A percentile compares a stretch with the other conserved stretches of the same genome.
Evolutionary conservation across 2,888 invertebrate species (phyloP).

Genomic region (Fragum fragum): DNA sequence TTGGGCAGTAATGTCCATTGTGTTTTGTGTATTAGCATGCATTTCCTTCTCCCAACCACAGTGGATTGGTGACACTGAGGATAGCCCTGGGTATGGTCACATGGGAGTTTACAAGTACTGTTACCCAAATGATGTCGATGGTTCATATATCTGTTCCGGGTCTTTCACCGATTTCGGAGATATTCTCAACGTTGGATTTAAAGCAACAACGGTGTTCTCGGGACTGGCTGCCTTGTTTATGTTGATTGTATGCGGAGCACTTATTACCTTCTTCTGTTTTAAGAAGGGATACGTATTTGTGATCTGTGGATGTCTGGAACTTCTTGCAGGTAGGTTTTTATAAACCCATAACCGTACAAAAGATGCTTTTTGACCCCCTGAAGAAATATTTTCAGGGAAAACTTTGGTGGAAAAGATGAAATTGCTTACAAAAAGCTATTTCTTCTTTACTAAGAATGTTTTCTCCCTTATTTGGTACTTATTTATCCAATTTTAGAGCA

Average conservation of each 20-base stretch:
- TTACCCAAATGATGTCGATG: conserved; percentile 62
- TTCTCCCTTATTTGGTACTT: too few relatives aligned
- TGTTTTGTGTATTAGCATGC: conserved; percentile 97
- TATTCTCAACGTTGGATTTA: conserved; percentile 94
- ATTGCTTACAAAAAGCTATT: too few relatives aligned
- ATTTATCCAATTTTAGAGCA: too few relatives aligned
- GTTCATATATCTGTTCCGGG: conserved; percentile 90
- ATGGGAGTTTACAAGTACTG: conserved; percentile 97
- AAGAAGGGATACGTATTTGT: conserved; percentile 96
- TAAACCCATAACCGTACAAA: neutral
- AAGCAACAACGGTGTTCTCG: conserved; percentile 95
- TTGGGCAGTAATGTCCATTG: conserved; percentile 99
- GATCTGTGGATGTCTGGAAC: conserved; percentile 97
- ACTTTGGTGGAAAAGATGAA: too few relatives aligned
- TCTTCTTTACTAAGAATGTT: too few relatives aligned
- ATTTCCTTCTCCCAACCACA: conserved; percentile 96
- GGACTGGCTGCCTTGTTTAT: conserved; percentile 94
- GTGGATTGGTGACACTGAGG: conserved; percentile 86
- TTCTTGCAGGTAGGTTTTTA: conserved; percentile 93
- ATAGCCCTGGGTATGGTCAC: conserved; percentile 91
- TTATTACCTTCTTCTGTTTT: conserved; percentile 97
- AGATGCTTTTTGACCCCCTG: neutral
- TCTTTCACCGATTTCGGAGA: conserved; percentile 90
- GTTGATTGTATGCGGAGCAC: conserved; percentile 93
- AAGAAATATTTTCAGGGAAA: too few relatives aligned